Evolutionary conservation across 2,797 vertebrate species (phyloP).

Genomic region (Psittacula derbiana): DNA sequence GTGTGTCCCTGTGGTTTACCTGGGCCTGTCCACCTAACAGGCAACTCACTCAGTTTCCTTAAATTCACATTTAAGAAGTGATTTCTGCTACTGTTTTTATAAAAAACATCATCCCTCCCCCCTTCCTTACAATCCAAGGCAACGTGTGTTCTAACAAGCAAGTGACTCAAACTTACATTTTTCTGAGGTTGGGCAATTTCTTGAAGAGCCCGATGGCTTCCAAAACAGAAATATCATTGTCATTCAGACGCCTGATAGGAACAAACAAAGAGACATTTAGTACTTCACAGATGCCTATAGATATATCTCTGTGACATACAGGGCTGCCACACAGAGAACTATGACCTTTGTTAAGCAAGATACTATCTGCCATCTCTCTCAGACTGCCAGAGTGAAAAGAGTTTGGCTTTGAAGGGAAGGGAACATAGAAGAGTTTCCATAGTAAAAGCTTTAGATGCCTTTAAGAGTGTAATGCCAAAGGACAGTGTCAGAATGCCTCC

Average conservation of each 20-base stretch:
- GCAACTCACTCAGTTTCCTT: not conserved
- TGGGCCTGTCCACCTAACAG: not conserved
- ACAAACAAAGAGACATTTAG: slow-evolving; percentile 51
- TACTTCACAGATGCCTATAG: not conserved
- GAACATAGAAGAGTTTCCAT: rapidly evolving
- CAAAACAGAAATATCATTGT: slow-evolving; percentile 91
- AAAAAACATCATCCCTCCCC: not conserved
- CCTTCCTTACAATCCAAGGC: not conserved
- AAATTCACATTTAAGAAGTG: not conserved
- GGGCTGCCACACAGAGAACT: not conserved
- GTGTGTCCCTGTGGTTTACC: not conserved
- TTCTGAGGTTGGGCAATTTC: slow-evolving; percentile 91
- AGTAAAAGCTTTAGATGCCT: not conserved
- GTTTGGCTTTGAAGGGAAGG: not conserved
- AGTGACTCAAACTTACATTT: slow-evolving; percentile 85
- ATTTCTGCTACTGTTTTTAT: not conserved
- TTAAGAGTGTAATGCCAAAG: not conserved
- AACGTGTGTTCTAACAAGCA: not conserved
- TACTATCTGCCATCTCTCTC: not conserved
- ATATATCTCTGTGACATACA: not conserved
- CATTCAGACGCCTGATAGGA: slow-evolving; percentile 88
- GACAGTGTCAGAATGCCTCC: not conserved
- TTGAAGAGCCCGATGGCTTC: slow-evolving; percentile 90
- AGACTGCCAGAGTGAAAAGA: not conserved
- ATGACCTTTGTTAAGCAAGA: slow-evolving; percentile 17